A percentile compares a stretch with the other conserved stretches of the same genome.
These are phyloP conservation scores for Drosophila mojavensis DNA, from an alignment of 1,140 invertebrate genomes.

Conservation along the genomic window DNA sequence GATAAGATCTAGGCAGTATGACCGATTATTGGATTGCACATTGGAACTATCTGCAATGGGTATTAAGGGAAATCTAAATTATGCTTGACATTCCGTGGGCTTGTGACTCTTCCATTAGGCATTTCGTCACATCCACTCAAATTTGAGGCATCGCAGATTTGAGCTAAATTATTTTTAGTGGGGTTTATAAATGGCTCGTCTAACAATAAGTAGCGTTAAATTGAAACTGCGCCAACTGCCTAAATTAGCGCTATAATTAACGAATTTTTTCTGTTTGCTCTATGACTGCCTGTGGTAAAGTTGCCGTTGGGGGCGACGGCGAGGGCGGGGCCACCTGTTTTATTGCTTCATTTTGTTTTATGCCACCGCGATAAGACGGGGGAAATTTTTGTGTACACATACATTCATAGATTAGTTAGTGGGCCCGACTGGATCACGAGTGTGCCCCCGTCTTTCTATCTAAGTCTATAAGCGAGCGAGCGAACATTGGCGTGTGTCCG, in stretches of 20 bases:
- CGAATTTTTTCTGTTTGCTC: constrained; percentile 26
- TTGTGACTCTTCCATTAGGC: neutral
- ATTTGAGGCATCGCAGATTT: constrained; percentile 37
- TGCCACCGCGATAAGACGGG: constrained; percentile 41
- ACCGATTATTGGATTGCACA: constrained; percentile 22
- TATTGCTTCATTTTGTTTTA: constrained; percentile 54
- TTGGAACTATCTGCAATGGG: neutral
- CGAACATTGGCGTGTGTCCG: neutral
- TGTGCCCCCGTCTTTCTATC: neutral
- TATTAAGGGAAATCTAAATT: no score
- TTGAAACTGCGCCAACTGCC: constrained; percentile 49
- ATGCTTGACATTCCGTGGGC: neutral
- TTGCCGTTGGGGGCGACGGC: neutral
- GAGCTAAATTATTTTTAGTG: constrained; percentile 78
- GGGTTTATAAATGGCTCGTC: constrained; percentile 65
- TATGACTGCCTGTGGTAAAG: constrained; percentile 21
- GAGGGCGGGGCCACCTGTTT: constrained; percentile 5
- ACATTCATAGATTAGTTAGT: constrained; percentile 46
- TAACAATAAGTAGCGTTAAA: constrained; percentile 74
- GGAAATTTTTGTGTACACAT: constrained; percentile 34
- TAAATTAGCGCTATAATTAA: constrained; percentile 79
- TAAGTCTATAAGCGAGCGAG: neutral
- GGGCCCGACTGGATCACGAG: constrained; percentile 46
- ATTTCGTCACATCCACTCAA: constrained; percentile 23
- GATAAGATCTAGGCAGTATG: constrained; percentile 20